phyloP scores from a whole-genome alignment of 2,888 invertebrate genomes.

The Polyommatus iphigenia region DNA sequence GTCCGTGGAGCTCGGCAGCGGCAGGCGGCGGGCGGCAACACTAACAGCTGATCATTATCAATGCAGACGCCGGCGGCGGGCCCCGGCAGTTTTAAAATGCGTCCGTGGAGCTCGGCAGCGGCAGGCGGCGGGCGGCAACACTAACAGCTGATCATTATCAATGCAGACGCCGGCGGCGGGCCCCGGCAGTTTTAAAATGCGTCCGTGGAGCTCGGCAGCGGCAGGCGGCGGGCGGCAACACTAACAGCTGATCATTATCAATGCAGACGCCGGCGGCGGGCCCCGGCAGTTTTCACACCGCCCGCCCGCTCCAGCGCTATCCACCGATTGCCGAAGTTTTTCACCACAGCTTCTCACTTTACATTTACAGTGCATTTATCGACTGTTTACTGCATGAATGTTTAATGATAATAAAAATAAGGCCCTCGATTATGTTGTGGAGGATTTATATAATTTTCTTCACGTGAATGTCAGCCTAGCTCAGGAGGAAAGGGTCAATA shows the following conservation, averaged over 20 bases:
- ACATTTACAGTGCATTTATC: not conserved
- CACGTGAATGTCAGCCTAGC: no score
- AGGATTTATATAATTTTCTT: not conserved
- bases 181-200: no score
- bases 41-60: slow-evolving; percentile 37
- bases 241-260: slow-evolving; percentile 37
- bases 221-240: slow-evolving; percentile 6
- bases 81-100: slow-evolving; percentile 23
- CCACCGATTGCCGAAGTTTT: slow-evolving; percentile 17
- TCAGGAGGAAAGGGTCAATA: not conserved
- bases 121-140: not conserved
- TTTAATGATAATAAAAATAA: not conserved
- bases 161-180: no score
- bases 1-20: not conserved
- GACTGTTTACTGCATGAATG: not conserved
- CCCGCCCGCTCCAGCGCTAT: slow-evolving; percentile 14
- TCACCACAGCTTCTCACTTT: slow-evolving; percentile 9
- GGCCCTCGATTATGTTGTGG: not conserved
- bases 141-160: slow-evolving; percentile 37
- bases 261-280: slow-evolving; percentile 36
- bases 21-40: not conserved
- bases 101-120: not conserved
- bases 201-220: not conserved
- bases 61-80: no score
- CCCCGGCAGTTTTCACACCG: slow-evolving; percentile 37